Evolutionary conservation across 2,113 vertebrate genomes (phyloP), one percentile per base, ranked within the genome.

Genomic region (Oxyura jamaicensis): DNA sequence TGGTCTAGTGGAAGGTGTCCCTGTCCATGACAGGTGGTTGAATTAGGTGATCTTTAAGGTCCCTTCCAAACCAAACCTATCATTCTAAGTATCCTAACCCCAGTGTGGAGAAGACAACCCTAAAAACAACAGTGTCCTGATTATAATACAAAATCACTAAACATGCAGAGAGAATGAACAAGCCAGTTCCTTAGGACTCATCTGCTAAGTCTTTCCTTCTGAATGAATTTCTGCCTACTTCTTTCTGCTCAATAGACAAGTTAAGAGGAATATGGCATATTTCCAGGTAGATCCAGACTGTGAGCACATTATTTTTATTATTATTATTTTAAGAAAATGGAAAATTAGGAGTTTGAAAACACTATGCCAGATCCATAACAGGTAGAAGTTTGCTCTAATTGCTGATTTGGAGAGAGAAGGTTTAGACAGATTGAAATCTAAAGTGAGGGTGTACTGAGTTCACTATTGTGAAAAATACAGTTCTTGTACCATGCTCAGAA

Each of bases 81-180:
- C 20, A 48, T 48, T 48, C 46, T 48, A 48, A 48, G 0, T 0
- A 0, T 23, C n/a, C 46, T 78, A 78, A 60, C 33, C 10, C 33
- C 42, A 79, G 4, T 3, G 17, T 1, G 3, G 11, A 75, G 20
- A 91, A 79, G 17, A 35, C 66, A 90, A 25, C 22, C 17, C 11
- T 79, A 60, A 58, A 87, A 85, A 59, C 5, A 0, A 0, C 62
- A 59, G 1, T 36, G 26, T 76, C 22, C 6, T 10, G 6, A 68
- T 68, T 76, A 20, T 16, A 65, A 28, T 60, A 44, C 2, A 73
- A 35, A 69, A 79, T 58, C 53, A 72, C 11, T 56, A 39, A 59
- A 60, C 3, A 11, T 4, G 8, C 53, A 85, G n/a, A 74, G 35
- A 11, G 8, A 25, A 56, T 8, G 21, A 83, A 23, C 33, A 90